Evolutionary conservation across 2,113 vertebrate species (phyloP), one percentile per base, ranked within the genome.

Genomic region (Upupa epops): DNA sequence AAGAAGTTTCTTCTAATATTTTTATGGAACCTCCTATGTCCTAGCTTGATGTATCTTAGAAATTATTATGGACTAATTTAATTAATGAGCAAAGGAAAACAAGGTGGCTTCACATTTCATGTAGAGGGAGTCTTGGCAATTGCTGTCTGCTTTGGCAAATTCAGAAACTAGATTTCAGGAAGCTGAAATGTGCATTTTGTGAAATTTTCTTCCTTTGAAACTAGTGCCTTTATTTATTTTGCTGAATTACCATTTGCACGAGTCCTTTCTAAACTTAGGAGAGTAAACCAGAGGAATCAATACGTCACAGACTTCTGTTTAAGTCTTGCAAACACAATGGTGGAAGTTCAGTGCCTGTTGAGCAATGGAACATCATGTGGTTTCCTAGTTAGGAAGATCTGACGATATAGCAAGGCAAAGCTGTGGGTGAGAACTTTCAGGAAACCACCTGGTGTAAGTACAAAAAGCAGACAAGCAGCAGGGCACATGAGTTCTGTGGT

Each of bases 141-240:
- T 69, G 13, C 60, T 37, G 80, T 31, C 20, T 76, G 72, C 45
- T 85, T 93, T 75, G 37, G 59, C 29, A 84, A 65, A 17, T 66
- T 73, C 29, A 34, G 45, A n/a, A 73, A 55, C 37, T 59, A 61
- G 52, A 31, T 85, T 84, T 49, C 90, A n/a, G 70, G 82, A 55
- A 90, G 49, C 63, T 85, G 54, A 75, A 65, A 48, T 0, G 2
- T 29, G 24, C 19, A 17, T 60, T 86, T 94, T 68, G 65, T 68
- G 88, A 91, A 95, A 34, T 6, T 54, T 74, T 95, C 82, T 89
- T 78, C 46, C 92, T 92, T 92, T 94, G 91, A 90, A 96, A 85
- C 37, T 58, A 89, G 46, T 79, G 46, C 63, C 52, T 88, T 71
- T 94, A 64, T 94, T 96, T 88, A 56, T 86, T 87, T 88, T 94